phyloP scores from a whole-genome alignment of 2,888 invertebrate species.

The Tetropium fuscum region DNA sequence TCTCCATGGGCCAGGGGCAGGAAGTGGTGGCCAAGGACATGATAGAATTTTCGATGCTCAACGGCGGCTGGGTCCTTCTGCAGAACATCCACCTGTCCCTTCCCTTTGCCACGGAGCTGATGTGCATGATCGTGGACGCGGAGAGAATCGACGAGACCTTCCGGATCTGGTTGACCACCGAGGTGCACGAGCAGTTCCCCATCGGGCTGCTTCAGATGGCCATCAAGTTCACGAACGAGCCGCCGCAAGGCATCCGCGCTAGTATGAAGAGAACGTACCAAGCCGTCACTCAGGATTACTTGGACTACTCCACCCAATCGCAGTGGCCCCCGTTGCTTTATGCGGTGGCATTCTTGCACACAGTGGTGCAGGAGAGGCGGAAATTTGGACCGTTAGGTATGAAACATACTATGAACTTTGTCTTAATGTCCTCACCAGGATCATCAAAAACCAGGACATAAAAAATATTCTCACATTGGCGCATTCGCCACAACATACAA shows the following conservation, averaged over 20 bases:
- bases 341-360: constrained; percentile 94
- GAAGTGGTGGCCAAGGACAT: constrained; percentile 70
- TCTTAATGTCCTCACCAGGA: too few relatives aligned
- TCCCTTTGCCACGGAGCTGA: constrained; percentile 92
- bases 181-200: constrained; percentile 93
- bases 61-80: constrained; percentile 93
- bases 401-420: too few relatives aligned
- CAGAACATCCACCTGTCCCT: constrained; percentile 97
- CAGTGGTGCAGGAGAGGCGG: constrained; percentile 93
- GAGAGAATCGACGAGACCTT: constrained; percentile 86
- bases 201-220: constrained; percentile 88
- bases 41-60: constrained; percentile 62
- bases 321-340: constrained; percentile 96
- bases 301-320: constrained; percentile 90
- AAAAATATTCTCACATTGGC: too few relatives aligned
- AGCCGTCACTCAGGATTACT: constrained; percentile 87
- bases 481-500: too few relatives aligned
- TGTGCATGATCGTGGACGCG: constrained; percentile 89
- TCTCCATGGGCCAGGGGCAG: constrained; percentile 99
- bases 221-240: constrained; percentile 98
- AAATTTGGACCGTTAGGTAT: constrained; percentile 90
- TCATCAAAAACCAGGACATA: too few relatives aligned
- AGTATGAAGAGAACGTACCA: constrained; percentile 96
- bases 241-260: constrained; percentile 94
- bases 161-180: constrained; percentile 92